phyloP scores from a whole-genome alignment of 30 jellyfish, hydroid and myxozoan species.

The Rhopilema esculentum region DNA sequence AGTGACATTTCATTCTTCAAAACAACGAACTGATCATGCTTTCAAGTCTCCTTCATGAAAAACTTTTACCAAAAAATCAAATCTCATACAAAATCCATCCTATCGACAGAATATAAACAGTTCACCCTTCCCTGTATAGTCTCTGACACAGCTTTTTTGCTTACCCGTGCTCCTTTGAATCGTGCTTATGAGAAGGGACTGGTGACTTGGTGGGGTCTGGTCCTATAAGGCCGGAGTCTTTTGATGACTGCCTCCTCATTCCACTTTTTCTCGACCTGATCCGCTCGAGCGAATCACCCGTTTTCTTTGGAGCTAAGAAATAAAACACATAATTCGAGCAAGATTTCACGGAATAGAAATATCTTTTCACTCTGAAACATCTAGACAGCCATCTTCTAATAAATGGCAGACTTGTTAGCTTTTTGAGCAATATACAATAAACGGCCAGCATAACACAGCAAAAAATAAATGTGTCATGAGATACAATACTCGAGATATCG shows the following conservation, averaged over 20 bases:
- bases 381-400: too few species aligned
- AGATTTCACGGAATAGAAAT: not conserved
- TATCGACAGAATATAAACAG: too few species aligned
- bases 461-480: too few species aligned
- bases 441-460: too few species aligned
- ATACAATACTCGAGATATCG: too few species aligned
- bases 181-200: slow-evolving; percentile 31
- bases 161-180: slow-evolving; percentile 52
- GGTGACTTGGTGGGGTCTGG: slow-evolving; percentile 40
- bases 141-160: not conserved
- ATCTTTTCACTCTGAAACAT: not conserved
- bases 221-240: slow-evolving; percentile 43
- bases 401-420: too few species aligned
- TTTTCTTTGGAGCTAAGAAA: slow-evolving; percentile 27
- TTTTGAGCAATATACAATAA: too few species aligned
- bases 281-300: slow-evolving; percentile 61
- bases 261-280: slow-evolving; percentile 13
- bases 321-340: not conserved
- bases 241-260: slow-evolving; percentile 59
- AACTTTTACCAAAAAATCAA: too few species aligned
- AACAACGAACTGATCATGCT: too few species aligned
- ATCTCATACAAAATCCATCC: too few species aligned
- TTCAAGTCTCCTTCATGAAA: too few species aligned
- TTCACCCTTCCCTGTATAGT: not conserved
- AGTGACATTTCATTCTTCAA: too few species aligned